Percentiles rank a stretch among this genome's conserved stretches.
These are phyloP conservation scores for Mactra quadrangularis DNA, from an alignment of 1,140 invertebrate species.

Conservation along the genomic window DNA sequence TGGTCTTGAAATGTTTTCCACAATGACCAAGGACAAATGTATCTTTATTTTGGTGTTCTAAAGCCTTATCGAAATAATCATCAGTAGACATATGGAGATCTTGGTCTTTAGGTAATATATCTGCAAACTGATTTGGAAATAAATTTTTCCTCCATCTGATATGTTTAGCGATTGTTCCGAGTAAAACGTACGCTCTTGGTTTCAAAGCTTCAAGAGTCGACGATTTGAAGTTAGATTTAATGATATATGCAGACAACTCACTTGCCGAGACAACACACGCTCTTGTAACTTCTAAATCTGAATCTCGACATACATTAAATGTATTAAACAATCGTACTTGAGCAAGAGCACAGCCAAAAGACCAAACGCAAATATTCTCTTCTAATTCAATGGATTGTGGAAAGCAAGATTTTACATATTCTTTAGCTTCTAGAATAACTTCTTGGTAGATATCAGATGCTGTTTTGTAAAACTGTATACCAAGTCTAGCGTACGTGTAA, in stretches of 20 bases:
- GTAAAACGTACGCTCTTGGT: conserved; percentile 17
- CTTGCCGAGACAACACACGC: too few relatives aligned
- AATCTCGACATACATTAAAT: neutral
- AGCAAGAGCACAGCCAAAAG: conserved; percentile 3
- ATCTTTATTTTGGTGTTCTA: neutral
- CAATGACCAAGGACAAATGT: neutral
- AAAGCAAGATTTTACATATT: neutral
- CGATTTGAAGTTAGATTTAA: neutral
- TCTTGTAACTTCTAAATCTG: neutral
- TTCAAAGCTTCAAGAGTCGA: neutral
- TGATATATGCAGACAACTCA: neutral
- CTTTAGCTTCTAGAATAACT: neutral
- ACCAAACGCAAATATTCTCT: conserved; percentile 6
- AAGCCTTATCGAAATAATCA: neutral
- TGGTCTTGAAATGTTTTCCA: neutral
- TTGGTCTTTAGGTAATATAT: neutral
- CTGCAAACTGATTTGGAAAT: neutral
- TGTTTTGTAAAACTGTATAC: neutral
- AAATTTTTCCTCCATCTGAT: neutral
- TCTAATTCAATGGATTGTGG: neutral
- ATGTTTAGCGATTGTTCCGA: neutral
- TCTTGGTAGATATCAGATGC: neutral
- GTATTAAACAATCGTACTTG: neutral
- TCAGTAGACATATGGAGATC: neutral
- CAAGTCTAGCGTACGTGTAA: neutral